A percentile compares a stretch with the other conserved stretches of the same genome.
Evolutionary conservation across 2,888 invertebrate species (phyloP).

Genomic region (Thyatira batis): DNA sequence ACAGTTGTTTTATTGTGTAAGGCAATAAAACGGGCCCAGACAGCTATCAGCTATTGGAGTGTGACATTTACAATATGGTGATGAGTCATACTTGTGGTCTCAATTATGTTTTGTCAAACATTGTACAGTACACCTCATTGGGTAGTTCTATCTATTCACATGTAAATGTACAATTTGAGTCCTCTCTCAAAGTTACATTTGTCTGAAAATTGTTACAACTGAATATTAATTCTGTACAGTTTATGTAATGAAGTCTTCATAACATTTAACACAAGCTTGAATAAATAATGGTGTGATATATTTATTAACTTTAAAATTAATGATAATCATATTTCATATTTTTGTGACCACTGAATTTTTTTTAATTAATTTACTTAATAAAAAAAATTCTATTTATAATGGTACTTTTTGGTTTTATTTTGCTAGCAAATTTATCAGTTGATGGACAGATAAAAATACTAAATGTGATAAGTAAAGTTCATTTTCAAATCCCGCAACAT

Average conservation of each 20-base stretch:
- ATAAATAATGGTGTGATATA: too few relatives aligned
- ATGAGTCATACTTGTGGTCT: neutral
- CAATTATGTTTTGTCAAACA: neutral
- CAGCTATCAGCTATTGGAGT: conserved; percentile 35
- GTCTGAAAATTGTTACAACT: neutral
- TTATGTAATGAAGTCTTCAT: too few relatives aligned
- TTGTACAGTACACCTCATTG: neutral
- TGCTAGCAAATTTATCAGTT: conserved; percentile 13
- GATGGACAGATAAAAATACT: conserved; percentile 15
- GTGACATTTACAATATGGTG: conserved; percentile 21
- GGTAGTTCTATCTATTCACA: neutral
- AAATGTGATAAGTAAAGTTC: conserved; percentile 20
- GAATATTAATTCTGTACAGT: too few relatives aligned
- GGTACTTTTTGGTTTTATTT: conserved; percentile 22
- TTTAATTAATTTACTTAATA: too few relatives aligned
- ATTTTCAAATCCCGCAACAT: conserved; percentile 16
- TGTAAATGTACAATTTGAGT: neutral
- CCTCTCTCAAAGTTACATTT: neutral
- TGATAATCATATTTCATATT: too few relatives aligned
- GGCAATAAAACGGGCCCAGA: conserved; percentile 13
- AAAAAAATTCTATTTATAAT: too few relatives aligned
- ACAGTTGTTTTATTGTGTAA: conserved; percentile 7
- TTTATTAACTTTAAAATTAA: too few relatives aligned
- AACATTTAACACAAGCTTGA: too few relatives aligned
- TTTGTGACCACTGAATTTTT: too few relatives aligned